Evolutionary conservation across 2,113 vertebrate species (phyloP).

Genomic region (Ascaphus truei): DNA sequence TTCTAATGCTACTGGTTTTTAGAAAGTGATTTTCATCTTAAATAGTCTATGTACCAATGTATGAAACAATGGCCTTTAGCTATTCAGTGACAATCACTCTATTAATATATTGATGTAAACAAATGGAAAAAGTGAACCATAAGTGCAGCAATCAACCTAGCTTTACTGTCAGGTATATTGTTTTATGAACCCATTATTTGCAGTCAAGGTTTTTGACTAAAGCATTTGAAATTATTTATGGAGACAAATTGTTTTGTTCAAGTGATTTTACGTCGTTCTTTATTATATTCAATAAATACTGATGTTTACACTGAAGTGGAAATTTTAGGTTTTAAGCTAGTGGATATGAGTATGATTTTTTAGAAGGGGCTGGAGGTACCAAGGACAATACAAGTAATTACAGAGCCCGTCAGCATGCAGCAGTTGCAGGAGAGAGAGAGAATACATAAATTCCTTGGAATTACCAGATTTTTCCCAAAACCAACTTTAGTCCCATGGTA

Average conservation of each 20-base stretch:
- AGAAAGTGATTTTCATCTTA: background rate
- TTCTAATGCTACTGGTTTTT: background rate
- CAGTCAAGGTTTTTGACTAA: constrained; percentile 73
- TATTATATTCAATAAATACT: constrained; percentile 70
- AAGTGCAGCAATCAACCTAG: constrained; percentile 70
- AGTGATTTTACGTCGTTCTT: constrained; percentile 65
- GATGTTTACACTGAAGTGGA: constrained; percentile 61
- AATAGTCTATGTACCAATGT: constrained; percentile 60
- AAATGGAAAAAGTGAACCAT: constrained; percentile 70
- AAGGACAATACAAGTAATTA: too few relatives aligned
- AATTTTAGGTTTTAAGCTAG: too few relatives aligned
- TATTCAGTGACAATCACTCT: constrained; percentile 69
- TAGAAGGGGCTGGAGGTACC: too few relatives aligned
- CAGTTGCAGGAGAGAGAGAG: too few relatives aligned
- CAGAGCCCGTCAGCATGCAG: too few relatives aligned
- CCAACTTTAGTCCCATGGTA: too few relatives aligned
- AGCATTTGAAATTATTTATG: constrained; percentile 78
- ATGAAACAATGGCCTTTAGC: constrained; percentile 72
- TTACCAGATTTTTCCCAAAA: too few relatives aligned
- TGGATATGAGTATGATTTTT: too few relatives aligned
- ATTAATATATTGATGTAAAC: constrained; percentile 77
- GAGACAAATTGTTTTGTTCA: constrained; percentile 80
- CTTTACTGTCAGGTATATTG: constrained; percentile 73
- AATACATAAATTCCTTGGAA: too few relatives aligned
- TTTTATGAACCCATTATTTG: constrained; percentile 76